Conservation (phyloP, 2,888 invertebrate species). For the Hyalella azteca region DNA sequence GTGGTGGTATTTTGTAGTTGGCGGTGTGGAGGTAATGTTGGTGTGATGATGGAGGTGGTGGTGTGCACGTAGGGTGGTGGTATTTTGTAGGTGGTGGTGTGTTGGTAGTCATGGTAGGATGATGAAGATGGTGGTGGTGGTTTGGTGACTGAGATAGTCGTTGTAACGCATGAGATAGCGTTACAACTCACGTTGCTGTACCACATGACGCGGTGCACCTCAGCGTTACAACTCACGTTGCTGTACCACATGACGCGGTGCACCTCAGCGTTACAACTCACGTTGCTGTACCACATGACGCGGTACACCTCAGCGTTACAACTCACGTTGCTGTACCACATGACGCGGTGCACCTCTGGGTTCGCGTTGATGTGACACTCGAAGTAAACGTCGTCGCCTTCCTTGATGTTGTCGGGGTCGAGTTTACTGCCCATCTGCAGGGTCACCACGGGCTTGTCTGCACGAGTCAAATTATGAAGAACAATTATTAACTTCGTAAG, state of each 20-base stretch:
- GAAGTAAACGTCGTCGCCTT: slow-evolving; percentile 54
- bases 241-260: slow-evolving; percentile 48
- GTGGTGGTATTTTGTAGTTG: background rate
- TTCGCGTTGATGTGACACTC: slow-evolving; percentile 57
- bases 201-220: background rate
- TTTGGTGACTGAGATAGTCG: background rate
- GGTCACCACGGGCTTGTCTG: slow-evolving; percentile 53
- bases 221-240: slow-evolving; percentile 42
- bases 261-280: slow-evolving; percentile 51
- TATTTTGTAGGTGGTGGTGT: background rate
- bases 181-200: background rate
- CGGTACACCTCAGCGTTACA: background rate
- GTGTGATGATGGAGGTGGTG: background rate
- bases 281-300: slow-evolving; percentile 51
- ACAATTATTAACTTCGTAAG: no score
- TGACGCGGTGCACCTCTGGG: slow-evolving; percentile 48
- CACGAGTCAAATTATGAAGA: no score
- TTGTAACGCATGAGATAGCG: background rate
- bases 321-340: slow-evolving; percentile 56
- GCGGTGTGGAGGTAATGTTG: background rate
- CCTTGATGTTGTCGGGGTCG: slow-evolving; percentile 54
- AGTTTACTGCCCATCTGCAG: slow-evolving; percentile 56
- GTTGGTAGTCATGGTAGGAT: background rate
- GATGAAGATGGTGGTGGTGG: background rate
- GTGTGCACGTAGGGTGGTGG: background rate